Base-by-base conservation (phyloP, 2,797 vertebrate species). In the Ceyx erithaca region DNA sequence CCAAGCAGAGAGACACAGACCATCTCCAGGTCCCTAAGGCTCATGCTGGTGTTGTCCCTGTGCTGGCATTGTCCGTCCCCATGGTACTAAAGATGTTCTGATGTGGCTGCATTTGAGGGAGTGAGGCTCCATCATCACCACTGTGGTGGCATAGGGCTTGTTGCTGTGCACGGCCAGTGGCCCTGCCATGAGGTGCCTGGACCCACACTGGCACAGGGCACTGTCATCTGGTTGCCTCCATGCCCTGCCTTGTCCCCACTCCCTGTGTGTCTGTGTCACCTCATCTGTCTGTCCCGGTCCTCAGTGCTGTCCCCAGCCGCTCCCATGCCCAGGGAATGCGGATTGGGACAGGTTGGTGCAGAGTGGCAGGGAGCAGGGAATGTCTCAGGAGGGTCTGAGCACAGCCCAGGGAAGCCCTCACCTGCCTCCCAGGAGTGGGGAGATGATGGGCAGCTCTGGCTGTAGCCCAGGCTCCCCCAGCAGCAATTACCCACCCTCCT, bases 201-300 rank as follows among this genome's bases (percentile, higher is more conserved):
- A 40, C 18, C 37, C 37, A 13, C 0, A 0, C 8, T 21, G 35
- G 40, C 73, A 78, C 41, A 35, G 40, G 35, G 11, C 62, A 40
- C 12, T 6, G 1, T 21, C 30, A 25, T 18, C 12, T 0, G 0
- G 12, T 7, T n/a, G 2, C 51, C 54, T 20, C 35, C 0, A 0
- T 49, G 45, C 17, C 26, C 48, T n/a, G 35, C 66, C 37, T 77
- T n/a, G 22, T 73, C 48, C 57, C 62, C 9, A 2, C 12, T 77
- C 68, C 25, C 46, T 54, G 45, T 30, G 30, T 62, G 30, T 68
- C 78, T 81, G 46, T 69, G 52, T 45, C 57, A 30, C n/a, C 43
- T 72, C 63, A 15, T 26, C 55, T 66, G 13, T 81, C 73, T 10
- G 1, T 12, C 37, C 19, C 35, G 0, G 16, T 63, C 8, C 48